These are phyloP conservation scores for Dione juno DNA, from an alignment of 2,888 invertebrate species.

Conservation along the genomic window DNA sequence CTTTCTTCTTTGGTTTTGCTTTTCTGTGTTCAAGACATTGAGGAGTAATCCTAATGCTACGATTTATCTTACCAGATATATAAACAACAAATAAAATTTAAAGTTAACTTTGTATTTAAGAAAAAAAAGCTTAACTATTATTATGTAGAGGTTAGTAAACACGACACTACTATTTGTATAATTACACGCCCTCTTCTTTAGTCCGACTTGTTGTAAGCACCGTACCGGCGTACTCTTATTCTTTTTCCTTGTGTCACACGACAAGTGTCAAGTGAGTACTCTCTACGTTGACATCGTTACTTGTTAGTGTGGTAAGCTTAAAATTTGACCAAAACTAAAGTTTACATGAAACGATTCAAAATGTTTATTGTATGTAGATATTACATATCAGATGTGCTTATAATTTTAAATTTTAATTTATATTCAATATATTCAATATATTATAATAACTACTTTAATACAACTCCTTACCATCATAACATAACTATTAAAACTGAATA, in stretches of 20 bases:
- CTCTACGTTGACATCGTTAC: constrained; percentile 39
- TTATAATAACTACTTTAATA: not conserved
- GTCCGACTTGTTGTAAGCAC: constrained; percentile 22
- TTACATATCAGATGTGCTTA: too few species aligned
- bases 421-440: too few species aligned
- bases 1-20: too few species aligned
- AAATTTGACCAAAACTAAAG: constrained; percentile 5
- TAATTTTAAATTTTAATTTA: too few species aligned
- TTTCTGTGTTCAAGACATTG: too few species aligned
- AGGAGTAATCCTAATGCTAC: too few species aligned
- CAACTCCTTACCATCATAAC: too few species aligned
- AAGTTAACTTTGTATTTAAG: not conserved
- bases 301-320: constrained; percentile 28
- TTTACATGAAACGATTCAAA: not conserved
- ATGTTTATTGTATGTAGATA: not conserved
- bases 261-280: constrained; percentile 36
- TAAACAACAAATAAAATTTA: not conserved
- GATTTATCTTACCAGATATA: too few species aligned
- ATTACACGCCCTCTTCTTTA: constrained; percentile 11
- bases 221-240: constrained; percentile 11
- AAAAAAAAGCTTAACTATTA: not conserved
- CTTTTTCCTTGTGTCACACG: constrained; percentile 34
- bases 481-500: not conserved
- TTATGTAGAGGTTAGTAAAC: not conserved
- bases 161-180: constrained; percentile 9